phyloP scores from a whole-genome alignment of 2,797 vertebrate genomes.

The Epinephelus malabaricus region DNA sequence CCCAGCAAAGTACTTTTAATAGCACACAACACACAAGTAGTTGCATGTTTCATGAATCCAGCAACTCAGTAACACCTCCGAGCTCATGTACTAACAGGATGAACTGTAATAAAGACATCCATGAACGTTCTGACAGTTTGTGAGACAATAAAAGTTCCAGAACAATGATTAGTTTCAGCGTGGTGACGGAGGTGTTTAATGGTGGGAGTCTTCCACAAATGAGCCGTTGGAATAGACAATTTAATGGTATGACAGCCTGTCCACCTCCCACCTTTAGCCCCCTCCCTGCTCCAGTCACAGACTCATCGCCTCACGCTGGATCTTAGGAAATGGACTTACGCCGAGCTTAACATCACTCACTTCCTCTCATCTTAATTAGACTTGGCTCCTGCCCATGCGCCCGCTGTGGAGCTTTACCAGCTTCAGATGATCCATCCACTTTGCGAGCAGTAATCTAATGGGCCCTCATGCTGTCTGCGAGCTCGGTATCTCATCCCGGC shows the following conservation, averaged over 20 bases:
- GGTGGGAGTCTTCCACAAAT: background rate
- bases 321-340: slow-evolving; percentile 61
- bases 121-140: background rate
- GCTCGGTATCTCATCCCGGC: slow-evolving; percentile 8
- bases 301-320: slow-evolving; percentile 54
- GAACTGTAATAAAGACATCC: background rate
- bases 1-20: background rate
- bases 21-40: background rate
- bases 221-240: slow-evolving; percentile 8
- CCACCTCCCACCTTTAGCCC: slow-evolving; percentile 22
- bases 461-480: slow-evolving; percentile 47
- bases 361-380: slow-evolving; percentile 78
- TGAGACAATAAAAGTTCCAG: background rate
- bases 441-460: slow-evolving; percentile 70
- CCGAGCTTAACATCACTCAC: slow-evolving; percentile 73
- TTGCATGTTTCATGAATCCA: background rate
- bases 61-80: background rate
- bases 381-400: slow-evolving; percentile 67
- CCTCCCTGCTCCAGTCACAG: slow-evolving; percentile 14
- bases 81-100: slow-evolving; percentile 2
- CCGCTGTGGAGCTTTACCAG: slow-evolving; percentile 46
- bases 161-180: background rate
- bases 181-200: background rate
- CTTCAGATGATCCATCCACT: slow-evolving; percentile 65
- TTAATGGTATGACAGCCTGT: slow-evolving; percentile 29